Evolutionary conservation across 2,797 vertebrate genomes (phyloP), one percentile per base, ranked within the genome.

Genomic region (Coregonus ussuriensis): DNA sequence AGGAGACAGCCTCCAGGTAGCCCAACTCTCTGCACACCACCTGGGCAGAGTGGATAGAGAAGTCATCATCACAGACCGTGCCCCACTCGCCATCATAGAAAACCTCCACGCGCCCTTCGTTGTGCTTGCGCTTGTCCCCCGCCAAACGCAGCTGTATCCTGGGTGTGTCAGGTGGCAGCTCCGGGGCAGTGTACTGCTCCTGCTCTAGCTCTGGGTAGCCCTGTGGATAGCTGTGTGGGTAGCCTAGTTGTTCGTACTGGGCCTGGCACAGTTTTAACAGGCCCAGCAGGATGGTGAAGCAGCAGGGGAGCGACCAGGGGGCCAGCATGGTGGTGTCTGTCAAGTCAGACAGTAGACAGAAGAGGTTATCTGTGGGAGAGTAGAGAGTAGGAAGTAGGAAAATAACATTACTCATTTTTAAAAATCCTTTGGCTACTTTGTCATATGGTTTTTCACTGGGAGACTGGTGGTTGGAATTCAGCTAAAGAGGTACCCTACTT

Each of bases 21-120:
- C 98, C 98, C 88, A 99, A 90, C 91, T 99, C 95, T 69, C 94
- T 90, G 86, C 98, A 99, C 81, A 95, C 95, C 77, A 99, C 96
- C 1, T 97, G 93, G 0, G 98, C 98, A 0, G 95, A 90, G 0
- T 98, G 95, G 84, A 97, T 95, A 76, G 91, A 95, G 90, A 99
- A 99, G 85, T 99, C 97, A 0, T 99, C 98, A 0, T 99, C 98
- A 0, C 98, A 99, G 6, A 99, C 95, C 0, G 98, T 99, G 74
- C 98, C 98, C 98, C 98, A 99, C 82, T 96, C 92, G 0, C 92
- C 93, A 0, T 92, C 76, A 69, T 98, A 97, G 83, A 93, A 97
- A 25, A 99, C 95, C 87, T 99, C 98, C 83, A 99, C 91, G 0
- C 98, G 92, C 6, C 98, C 98, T 88, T 99, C 98, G 0, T 96